Conservation (phyloP, 2,797 vertebrate genomes). For the Neomorphus geoffroyi region DNA sequence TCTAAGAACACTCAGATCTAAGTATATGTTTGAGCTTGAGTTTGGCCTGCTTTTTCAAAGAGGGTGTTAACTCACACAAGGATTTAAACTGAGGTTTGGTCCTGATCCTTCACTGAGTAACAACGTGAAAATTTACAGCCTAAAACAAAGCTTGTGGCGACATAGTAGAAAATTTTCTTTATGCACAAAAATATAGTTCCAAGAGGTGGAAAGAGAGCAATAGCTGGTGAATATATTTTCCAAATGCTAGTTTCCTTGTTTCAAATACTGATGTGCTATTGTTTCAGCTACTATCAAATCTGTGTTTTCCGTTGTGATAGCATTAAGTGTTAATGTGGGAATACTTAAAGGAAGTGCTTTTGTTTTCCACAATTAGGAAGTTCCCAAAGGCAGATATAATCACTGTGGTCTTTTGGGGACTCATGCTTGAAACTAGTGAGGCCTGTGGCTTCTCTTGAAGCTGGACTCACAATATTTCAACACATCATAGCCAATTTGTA, state of each 20-base stretch:
- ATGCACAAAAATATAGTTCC: slow-evolving; percentile 11
- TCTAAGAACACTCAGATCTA: not conserved
- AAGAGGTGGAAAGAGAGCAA: slow-evolving; percentile 2
- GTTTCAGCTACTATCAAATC: not conserved
- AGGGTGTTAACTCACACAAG: accelerated
- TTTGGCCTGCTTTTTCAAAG: not conserved
- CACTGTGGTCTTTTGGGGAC: not conserved
- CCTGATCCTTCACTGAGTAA: not conserved
- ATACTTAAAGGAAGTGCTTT: not conserved
- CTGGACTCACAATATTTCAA: not conserved
- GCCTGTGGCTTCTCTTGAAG: not conserved
- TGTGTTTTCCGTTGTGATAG: slow-evolving; percentile 10
- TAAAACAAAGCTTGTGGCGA: not conserved
- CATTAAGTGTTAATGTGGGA: not conserved
- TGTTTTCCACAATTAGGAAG: not conserved
- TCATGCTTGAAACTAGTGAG: not conserved
- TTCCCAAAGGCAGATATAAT: not conserved
- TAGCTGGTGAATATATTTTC: not conserved
- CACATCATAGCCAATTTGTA: not conserved
- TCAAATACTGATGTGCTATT: slow-evolving; percentile 4
- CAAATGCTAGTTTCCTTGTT: slow-evolving; percentile 35
- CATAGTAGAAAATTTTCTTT: not conserved
- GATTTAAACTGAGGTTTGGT: not conserved
- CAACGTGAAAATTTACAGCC: not conserved
- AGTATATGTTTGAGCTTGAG: not conserved